phyloP scores from a whole-genome alignment of 2,113 vertebrate genomes.

The Stegostoma tigrinum region DNA sequence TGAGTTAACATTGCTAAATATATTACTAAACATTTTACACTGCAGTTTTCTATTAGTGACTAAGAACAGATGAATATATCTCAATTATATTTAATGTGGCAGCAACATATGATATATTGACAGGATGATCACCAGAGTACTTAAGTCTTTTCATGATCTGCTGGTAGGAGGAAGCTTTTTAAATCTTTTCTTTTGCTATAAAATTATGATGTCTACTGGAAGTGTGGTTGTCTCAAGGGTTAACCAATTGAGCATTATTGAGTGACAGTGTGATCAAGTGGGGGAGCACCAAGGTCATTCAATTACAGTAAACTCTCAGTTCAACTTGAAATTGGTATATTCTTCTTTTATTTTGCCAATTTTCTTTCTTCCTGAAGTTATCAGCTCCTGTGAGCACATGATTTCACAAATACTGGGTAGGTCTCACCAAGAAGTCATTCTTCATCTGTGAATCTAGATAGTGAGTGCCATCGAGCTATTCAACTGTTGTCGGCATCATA shows the following conservation, averaged over 20 bases:
- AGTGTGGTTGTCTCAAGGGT: not conserved
- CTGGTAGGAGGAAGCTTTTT: not conserved
- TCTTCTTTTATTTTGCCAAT: conserved; percentile 24
- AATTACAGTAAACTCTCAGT: conserved; percentile 12
- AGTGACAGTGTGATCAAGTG: conserved; percentile 18
- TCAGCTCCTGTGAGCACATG: not conserved
- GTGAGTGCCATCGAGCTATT: not conserved
- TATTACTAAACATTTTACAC: not conserved
- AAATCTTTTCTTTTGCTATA: not conserved
- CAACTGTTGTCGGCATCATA: not conserved
- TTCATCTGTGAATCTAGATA: not conserved
- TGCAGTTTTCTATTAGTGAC: not conserved
- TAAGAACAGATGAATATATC: not conserved
- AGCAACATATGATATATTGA: not conserved
- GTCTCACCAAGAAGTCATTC: conserved; percentile 22
- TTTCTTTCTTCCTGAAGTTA: conserved; percentile 14
- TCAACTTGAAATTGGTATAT: conserved; percentile 31
- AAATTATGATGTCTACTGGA: not conserved
- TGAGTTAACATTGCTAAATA: not conserved
- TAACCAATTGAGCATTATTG: conserved; percentile 20
- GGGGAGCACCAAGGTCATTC: conserved; percentile 23
- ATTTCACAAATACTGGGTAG: not conserved
- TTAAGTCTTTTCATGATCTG: not conserved
- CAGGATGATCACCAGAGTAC: not conserved
- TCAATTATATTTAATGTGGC: conserved; percentile 8